Percentiles rank a stretch among this genome's conserved stretches.
Evolutionary conservation across 2,888 invertebrate species (phyloP).

Genomic region (Agrotis puta): DNA sequence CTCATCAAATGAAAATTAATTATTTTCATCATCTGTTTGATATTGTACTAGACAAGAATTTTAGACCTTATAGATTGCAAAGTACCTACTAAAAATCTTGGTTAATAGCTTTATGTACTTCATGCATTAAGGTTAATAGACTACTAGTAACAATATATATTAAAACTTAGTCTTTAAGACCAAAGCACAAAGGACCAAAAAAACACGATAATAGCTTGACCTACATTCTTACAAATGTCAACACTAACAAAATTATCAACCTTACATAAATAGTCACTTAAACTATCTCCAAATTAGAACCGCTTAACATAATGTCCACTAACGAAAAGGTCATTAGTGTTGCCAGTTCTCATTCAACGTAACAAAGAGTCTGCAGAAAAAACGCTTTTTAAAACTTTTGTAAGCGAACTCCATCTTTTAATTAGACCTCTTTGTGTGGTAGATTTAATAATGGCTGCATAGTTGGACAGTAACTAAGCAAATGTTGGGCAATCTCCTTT

Average conservation of each 20-base stretch:
- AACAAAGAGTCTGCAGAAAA: conserved; percentile 53
- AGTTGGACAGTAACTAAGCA: conserved; percentile 63
- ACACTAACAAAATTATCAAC: conserved; percentile 30
- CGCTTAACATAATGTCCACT: conserved; percentile 53
- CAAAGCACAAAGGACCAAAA: not conserved
- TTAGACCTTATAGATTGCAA: not conserved
- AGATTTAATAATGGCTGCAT: conserved; percentile 66
- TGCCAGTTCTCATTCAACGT: conserved; percentile 39
- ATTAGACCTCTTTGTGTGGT: conserved; percentile 58
- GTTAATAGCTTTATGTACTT: not conserved
- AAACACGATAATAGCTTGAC: not conserved
- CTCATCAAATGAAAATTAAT: conserved; percentile 7
- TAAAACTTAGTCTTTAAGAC: not conserved
- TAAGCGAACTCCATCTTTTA: conserved; percentile 42
- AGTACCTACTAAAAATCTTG: too few species aligned
- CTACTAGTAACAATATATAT: not conserved
- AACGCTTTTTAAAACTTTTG: conserved; percentile 46
- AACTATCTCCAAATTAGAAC: conserved; percentile 48
- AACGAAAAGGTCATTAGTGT: conserved; percentile 58
- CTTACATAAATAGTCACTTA: conserved; percentile 20
- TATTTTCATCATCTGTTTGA: not conserved
- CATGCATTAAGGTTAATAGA: not conserved
- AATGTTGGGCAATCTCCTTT: conserved; percentile 66
- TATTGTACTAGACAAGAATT: not conserved
- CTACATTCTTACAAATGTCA: not conserved